These are phyloP conservation scores for Anthopleura xanthogrammica DNA, from an alignment of 92 coral and sea anemone genomes.

Conservation along the genomic window DNA sequence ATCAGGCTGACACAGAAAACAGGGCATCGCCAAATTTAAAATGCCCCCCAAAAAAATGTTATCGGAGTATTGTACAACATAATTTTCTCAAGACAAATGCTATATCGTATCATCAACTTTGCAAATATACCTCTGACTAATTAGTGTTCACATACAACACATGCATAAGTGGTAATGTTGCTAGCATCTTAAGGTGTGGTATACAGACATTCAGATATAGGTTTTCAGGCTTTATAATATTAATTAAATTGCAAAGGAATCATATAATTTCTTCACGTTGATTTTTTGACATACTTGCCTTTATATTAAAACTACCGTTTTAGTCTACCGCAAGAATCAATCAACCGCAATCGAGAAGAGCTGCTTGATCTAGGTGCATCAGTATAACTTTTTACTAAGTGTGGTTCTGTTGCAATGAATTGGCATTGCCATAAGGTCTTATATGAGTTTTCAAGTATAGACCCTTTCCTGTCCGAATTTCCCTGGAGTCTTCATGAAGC, in stretches of 20 bases:
- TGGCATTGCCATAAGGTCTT: not conserved
- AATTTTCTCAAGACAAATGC: not conserved
- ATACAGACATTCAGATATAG: not conserved
- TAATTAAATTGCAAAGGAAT: not conserved
- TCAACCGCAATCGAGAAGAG: not conserved
- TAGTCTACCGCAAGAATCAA: not conserved
- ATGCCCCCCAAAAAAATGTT: not conserved
- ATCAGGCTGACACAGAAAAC: not conserved
- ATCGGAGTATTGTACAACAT: not conserved
- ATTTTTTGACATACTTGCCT: not conserved
- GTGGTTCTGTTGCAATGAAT: not conserved
- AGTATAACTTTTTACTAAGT: no score
- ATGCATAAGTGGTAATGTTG: not conserved
- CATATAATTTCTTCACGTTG: not conserved
- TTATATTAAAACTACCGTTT: not conserved
- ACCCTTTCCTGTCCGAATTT: conserved; percentile 1
- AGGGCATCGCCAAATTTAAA: not conserved
- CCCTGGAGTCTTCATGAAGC: not conserved
- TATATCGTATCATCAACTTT: not conserved
- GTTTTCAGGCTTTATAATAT: not conserved
- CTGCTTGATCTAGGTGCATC: no score
- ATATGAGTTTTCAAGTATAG: not conserved
- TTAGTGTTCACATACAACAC: not conserved
- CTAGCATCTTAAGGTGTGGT: not conserved
- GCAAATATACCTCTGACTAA: not conserved